Base-by-base conservation (phyloP, 1,140 invertebrate genomes). In the Drosophila sproati region DNA sequence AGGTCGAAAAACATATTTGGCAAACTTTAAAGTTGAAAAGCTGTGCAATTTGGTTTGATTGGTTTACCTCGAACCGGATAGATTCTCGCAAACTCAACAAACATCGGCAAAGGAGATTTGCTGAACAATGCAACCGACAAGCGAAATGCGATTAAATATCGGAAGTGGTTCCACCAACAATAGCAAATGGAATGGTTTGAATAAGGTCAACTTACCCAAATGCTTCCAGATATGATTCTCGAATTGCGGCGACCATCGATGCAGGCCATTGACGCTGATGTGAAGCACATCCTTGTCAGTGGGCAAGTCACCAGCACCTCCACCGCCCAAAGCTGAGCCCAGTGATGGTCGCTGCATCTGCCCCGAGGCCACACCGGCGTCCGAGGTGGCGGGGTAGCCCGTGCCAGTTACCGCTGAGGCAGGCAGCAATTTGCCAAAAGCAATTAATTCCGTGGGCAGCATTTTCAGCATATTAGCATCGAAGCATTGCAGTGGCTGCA, bases 161-260 rank as follows among this genome's bases (percentile, higher is more conserved):
- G 79, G 79, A 87, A 64, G 56, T 63, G 67, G 34, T n/a, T 28
- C 20, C 12, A 31, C 34, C 59, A 54, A 28, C 7, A 54, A 12
- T 10, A 55, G 31, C 2, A 20, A 20, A 10, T 57, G 12, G n/a
- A 6, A 39, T 43, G 28, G 29, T 28, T 20, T 20, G 20, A 32
- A 34, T 8, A 7, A 55, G 67, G 4, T 41, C 10, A 8, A 63
- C 91, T 81, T 83, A 92, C 91, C 91, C 72, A 92, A 91, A 80
- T 92, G 89, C 76, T 91, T 92, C 91, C 91, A 92, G 55, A 92
- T 92, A 73, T 89, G 87, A 82, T 87, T 86, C 64, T 92, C 91
- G 60, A 92, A 92, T 72, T 92, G 85, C 52, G 89, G 78, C 34
- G 81, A 91, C 91, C 91, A 92, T 41, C 88, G 86, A 71, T 92